Evolutionary conservation across 1,140 invertebrate genomes (phyloP).

Genomic region (Bombus sibiricus): DNA sequence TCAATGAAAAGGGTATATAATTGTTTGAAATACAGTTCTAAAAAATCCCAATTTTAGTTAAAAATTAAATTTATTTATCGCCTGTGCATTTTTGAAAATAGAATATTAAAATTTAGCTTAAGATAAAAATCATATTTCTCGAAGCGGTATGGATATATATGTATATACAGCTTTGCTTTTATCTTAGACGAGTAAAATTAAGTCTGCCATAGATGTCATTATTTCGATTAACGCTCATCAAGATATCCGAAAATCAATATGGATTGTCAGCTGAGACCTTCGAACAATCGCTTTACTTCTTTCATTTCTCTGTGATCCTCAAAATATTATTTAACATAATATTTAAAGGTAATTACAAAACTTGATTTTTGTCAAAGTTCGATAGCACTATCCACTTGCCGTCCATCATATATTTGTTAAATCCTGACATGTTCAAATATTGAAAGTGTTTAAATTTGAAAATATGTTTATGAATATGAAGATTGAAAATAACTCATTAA

Average conservation of each 20-base stretch:
- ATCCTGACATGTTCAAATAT: neutral
- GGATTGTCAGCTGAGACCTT: slow-evolving; percentile 50
- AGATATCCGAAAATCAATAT: slow-evolving; percentile 49
- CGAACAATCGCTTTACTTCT: slow-evolving; percentile 29
- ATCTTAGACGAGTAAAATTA: slow-evolving; percentile 36
- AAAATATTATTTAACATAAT: slow-evolving; percentile 30
- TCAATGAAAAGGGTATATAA: neutral
- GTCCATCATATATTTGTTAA: slow-evolving; percentile 20
- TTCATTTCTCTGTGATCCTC: slow-evolving; percentile 3
- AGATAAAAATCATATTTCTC: slow-evolving; percentile 43
- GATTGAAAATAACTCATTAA: slow-evolving; percentile 15
- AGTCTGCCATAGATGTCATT: slow-evolving; percentile 23
- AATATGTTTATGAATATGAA: neutral
- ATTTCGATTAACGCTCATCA: slow-evolving; percentile 26
- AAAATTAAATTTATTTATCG: slow-evolving; percentile 52
- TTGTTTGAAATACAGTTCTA: neutral
- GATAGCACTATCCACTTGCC: slow-evolving; percentile 30
- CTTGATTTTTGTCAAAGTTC: slow-evolving; percentile 22
- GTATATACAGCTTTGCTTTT: slow-evolving; percentile 44
- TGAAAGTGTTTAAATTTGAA: slow-evolving; percentile 3
- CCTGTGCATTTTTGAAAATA: slow-evolving; percentile 53
- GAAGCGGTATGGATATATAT: slow-evolving; percentile 43
- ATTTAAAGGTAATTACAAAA: slow-evolving; percentile 33
- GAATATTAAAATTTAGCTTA: slow-evolving; percentile 53
- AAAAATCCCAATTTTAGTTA: slow-evolving; percentile 13